Evolutionary conservation across 1,140 invertebrate species (phyloP).

Genomic region (Pollicipes pollicipes): DNA sequence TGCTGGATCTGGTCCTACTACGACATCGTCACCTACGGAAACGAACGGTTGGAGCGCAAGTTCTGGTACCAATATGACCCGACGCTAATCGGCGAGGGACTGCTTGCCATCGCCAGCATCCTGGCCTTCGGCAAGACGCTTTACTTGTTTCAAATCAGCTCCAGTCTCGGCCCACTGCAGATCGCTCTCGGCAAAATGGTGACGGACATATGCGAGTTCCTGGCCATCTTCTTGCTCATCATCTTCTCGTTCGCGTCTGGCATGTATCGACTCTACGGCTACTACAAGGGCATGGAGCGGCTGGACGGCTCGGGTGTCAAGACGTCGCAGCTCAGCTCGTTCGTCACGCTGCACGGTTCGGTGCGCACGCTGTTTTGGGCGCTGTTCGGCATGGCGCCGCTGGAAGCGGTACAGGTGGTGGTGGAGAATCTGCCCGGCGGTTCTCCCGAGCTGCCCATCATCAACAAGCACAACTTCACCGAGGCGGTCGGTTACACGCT

Average conservation of each 20-base stretch:
- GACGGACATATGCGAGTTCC: conserved; percentile 72
- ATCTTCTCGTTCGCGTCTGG: conserved; percentile 68
- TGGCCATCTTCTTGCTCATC: conserved; percentile 65
- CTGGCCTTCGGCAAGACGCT: conserved; percentile 72
- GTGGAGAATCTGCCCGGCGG: conserved; percentile 35
- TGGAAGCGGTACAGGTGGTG: conserved; percentile 42
- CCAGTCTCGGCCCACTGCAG: conserved; percentile 68
- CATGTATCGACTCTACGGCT: conserved; percentile 28
- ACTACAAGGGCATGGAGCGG: not conserved
- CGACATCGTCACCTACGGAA: conserved; percentile 20
- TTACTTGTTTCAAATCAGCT: conserved; percentile 78
- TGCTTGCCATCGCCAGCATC: conserved; percentile 89
- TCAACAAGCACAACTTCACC: conserved; percentile 38
- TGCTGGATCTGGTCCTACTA: conserved; percentile 3
- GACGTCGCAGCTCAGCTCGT: not conserved
- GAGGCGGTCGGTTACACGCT: conserved; percentile 41
- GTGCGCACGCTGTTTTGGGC: conserved; percentile 52
- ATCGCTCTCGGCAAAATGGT: conserved; percentile 68
- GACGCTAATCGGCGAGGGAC: conserved; percentile 78
- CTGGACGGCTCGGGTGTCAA: not conserved
- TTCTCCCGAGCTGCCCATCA: conserved; percentile 27
- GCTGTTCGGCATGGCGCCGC: conserved; percentile 47
- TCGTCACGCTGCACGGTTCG: not conserved
- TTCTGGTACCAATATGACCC: conserved; percentile 85
- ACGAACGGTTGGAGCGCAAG: conserved; percentile 36